A percentile compares a stretch with the other conserved stretches of the same genome.
These are phyloP conservation scores for Luperina nickerlii DNA, from an alignment of 2,888 invertebrate species.

Conservation along the genomic window DNA sequence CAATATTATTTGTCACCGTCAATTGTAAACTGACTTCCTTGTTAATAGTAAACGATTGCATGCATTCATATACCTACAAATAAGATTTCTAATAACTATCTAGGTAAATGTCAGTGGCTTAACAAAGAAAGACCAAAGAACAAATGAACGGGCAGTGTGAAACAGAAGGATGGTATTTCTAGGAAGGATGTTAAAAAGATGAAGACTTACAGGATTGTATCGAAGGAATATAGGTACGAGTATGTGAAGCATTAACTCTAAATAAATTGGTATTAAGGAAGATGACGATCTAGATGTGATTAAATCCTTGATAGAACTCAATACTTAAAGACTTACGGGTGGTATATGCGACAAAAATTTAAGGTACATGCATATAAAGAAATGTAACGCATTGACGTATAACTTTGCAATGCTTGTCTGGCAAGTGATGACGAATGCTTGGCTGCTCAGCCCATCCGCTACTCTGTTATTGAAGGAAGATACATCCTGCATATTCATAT, in stretches of 20 bases:
- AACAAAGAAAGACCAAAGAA: background rate
- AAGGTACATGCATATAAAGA: background rate
- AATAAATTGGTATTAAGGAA: background rate
- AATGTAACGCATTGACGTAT: background rate
- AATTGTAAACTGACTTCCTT: background rate
- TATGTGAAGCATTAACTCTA: background rate
- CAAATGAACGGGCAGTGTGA: background rate
- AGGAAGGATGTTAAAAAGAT: background rate
- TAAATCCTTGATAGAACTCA: background rate
- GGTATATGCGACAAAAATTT: background rate
- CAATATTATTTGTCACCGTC: slow-evolving; percentile 9
- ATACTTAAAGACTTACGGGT: background rate
- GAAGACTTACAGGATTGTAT: background rate
- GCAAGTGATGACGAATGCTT: slow-evolving; percentile 1
- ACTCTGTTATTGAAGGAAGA: background rate
- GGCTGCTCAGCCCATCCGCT: background rate
- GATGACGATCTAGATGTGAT: background rate
- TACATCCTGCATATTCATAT: slow-evolving; percentile 6
- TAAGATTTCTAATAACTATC: background rate
- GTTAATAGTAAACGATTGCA: background rate
- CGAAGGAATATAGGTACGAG: background rate
- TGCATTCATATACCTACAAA: background rate
- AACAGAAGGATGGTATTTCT: background rate
- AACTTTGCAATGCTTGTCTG: slow-evolving; percentile 5
- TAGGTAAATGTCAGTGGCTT: background rate